phyloP scores from a whole-genome alignment of 2,888 invertebrate genomes.

The Luperina testacea region DNA sequence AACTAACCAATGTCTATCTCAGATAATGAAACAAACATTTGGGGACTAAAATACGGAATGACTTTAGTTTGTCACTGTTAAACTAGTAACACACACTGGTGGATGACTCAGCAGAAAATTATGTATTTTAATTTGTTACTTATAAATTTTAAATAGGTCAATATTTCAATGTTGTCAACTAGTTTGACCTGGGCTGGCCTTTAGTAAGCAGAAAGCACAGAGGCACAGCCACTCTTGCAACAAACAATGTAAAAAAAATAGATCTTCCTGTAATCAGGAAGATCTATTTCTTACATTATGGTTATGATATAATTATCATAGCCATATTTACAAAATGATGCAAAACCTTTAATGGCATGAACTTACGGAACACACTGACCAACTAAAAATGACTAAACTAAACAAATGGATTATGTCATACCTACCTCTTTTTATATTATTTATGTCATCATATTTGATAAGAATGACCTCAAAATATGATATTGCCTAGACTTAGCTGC shows the following conservation, averaged over 20 bases:
- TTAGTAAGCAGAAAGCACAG: background rate
- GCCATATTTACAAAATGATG: background rate
- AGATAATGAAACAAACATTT: background rate
- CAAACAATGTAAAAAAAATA: background rate
- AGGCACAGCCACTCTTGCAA: background rate
- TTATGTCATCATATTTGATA: constrained; percentile 54
- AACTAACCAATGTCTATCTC: background rate
- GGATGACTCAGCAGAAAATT: background rate
- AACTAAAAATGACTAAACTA: constrained; percentile 28
- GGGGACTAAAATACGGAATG: background rate
- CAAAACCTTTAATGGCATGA: background rate
- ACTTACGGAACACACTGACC: constrained; percentile 18
- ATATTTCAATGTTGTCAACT: background rate
- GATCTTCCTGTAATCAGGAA: too few species aligned
- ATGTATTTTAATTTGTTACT: background rate
- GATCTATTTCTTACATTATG: too few species aligned
- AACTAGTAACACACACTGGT: background rate
- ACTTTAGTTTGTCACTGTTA: background rate
- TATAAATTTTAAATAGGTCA: background rate
- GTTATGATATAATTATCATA: background rate
- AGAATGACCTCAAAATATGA: constrained; percentile 54
- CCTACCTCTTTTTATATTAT: constrained; percentile 49
- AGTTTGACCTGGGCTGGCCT: background rate
- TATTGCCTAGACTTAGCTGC: constrained; percentile 20
- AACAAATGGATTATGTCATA: constrained; percentile 56